Evolutionary conservation across 2,888 invertebrate genomes (phyloP).

Genomic region (Trichogramma evanescens): DNA sequence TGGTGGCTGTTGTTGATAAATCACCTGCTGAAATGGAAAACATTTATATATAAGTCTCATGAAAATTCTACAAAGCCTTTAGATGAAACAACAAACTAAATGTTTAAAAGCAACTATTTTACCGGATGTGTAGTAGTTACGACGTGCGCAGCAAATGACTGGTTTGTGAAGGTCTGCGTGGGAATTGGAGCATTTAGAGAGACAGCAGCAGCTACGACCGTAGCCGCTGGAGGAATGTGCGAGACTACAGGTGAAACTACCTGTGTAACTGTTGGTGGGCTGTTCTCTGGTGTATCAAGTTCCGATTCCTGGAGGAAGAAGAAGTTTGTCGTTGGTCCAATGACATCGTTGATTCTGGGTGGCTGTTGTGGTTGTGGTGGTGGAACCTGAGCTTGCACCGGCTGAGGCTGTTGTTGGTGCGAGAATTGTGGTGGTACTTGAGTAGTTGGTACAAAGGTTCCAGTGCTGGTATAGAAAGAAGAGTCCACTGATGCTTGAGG

Average conservation of each 20-base stretch:
- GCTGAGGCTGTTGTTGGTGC: slow-evolving; percentile 25
- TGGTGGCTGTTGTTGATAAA: slow-evolving; percentile 46
- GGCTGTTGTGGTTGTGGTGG: slow-evolving; percentile 44
- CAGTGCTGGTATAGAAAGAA: slow-evolving; percentile 44
- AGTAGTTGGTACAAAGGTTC: slow-evolving; percentile 52
- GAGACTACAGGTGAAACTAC: slow-evolving; percentile 45
- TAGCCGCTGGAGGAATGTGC: slow-evolving; percentile 40
- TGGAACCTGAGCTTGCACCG: slow-evolving; percentile 14
- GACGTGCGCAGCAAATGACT: slow-evolving; percentile 57
- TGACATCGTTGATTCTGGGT: slow-evolving; percentile 67
- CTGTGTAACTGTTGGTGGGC: slow-evolving; percentile 8
- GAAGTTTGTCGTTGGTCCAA: slow-evolving; percentile 68
- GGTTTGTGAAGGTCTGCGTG: slow-evolving; percentile 80
- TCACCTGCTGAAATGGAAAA: slow-evolving; percentile 31
- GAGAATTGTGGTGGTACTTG: slow-evolving; percentile 25
- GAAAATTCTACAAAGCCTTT: not conserved
- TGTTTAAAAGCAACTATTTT: not conserved
- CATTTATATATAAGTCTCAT: not conserved
- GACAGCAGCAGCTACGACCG: slow-evolving; percentile 15
- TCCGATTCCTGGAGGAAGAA: slow-evolving; percentile 87
- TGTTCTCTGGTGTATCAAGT: slow-evolving; percentile 65
- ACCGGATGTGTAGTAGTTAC: slow-evolving; percentile 28
- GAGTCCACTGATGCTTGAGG: slow-evolving; percentile 38
- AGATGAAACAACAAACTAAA: not conserved
- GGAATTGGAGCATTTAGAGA: slow-evolving; percentile 59